phyloP scores from a whole-genome alignment of 2,888 invertebrate genomes.

The Athrips mouffetella region DNA sequence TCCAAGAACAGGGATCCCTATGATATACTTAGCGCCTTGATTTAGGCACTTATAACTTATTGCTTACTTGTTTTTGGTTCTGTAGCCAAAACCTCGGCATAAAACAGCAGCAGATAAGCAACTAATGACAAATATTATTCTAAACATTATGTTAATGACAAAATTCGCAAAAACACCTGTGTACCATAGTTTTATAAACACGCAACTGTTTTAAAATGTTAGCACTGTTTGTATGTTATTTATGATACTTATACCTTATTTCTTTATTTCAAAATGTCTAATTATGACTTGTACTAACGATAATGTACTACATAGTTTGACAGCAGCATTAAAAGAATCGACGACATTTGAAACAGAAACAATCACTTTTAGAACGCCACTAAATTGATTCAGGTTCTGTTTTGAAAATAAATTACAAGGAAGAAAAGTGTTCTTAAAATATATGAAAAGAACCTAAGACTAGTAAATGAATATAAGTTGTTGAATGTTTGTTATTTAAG shows the following conservation, averaged over 20 bases:
- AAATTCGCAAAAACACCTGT: slow-evolving; percentile 18
- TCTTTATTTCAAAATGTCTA: slow-evolving; percentile 24
- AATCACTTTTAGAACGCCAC: background rate
- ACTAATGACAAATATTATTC: slow-evolving; percentile 5
- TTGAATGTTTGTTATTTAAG: too few species aligned
- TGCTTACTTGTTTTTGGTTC: slow-evolving; percentile 3
- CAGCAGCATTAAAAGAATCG: background rate
- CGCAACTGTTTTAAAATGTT: slow-evolving; percentile 7
- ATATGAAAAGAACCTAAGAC: background rate
- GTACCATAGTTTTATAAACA: slow-evolving; percentile 13
- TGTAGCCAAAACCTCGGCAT: background rate
- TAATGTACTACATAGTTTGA: slow-evolving; percentile 39
- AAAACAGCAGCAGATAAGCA: slow-evolving; percentile 24
- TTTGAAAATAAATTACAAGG: background rate
- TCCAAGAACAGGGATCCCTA: slow-evolving; percentile 32
- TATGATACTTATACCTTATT: slow-evolving; percentile 20
- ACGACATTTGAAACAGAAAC: background rate
- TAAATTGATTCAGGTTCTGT: background rate
- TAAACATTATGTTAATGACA: slow-evolving; percentile 17
- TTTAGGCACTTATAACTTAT: slow-evolving; percentile 7
- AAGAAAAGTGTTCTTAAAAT: background rate
- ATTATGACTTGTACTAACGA: slow-evolving; percentile 49
- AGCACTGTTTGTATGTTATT: slow-evolving; percentile 7
- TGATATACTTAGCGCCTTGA: slow-evolving; percentile 1
- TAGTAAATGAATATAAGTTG: too few species aligned